Evolutionary conservation across 2,888 invertebrate genomes (phyloP), one percentile per base, ranked within the genome.

Genomic region (Laothoe populi): DNA sequence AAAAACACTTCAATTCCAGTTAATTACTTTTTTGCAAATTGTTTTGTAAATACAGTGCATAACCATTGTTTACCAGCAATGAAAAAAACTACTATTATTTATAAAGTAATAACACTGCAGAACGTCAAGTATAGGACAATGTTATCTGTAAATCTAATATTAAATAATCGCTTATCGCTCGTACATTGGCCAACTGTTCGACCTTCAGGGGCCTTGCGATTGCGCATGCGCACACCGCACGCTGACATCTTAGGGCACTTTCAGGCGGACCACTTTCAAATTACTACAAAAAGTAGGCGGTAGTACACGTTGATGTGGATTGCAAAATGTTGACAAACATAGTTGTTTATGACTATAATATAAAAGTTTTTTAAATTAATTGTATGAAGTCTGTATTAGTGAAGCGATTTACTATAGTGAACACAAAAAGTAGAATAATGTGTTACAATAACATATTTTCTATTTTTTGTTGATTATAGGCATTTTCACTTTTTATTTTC

Each of bases 161-260:
- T 40, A 13, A 49, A 40, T 38, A 48, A 60, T 23, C 62, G 45
- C 58, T 58, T 58, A 48, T 35, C 26, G 31, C 23, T 40, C 26
- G 62, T 26, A 42, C 53, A 40, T 42, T 19, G 42, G 35, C 26
- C 42, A 19, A 53, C 19, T 40, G 13, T 35, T 26, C 65, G 66
- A 62, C 75, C 75, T 76, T 76, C 75, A 73, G 64, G 64, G 72
- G 35, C 46, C 45, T 59, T 69, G 68, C 70, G 63, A 71, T 58
- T 67, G 65, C 62, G 68, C 64, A 66, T 23, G 61, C 65, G 16
- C 48, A 53, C 66, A 69, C 67, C 67, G 68, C 67, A 63, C 71
- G 70, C 73, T 72, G 75, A 70, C 74, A 75, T 70, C 68, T 70
- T 61, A 53, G 19, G 53, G 35, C 53, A 44, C 44, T 44, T 44